These are phyloP conservation scores for Melieria omissa DNA, from an alignment of 2,888 invertebrate genomes.

Conservation along the genomic window DNA sequence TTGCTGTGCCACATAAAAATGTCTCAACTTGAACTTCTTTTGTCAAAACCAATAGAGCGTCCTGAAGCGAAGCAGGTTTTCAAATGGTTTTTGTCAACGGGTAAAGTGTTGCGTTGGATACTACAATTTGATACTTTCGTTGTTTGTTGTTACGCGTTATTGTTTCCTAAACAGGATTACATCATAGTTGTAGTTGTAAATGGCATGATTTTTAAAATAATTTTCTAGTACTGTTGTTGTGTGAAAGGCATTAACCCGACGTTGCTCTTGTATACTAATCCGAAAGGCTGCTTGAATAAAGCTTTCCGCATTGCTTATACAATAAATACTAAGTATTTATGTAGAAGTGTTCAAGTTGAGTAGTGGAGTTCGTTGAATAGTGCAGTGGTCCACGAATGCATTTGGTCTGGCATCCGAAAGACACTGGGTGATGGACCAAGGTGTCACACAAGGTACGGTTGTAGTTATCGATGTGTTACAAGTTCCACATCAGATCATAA, in stretches of 20 bases:
- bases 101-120: constrained; percentile 56
- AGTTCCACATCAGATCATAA: no score
- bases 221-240: background rate
- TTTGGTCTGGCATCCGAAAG: no score
- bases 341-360: no score
- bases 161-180: background rate
- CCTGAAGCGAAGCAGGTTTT: constrained; percentile 59
- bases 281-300: no score
- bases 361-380: no score
- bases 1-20: background rate
- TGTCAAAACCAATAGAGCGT: constrained; percentile 50
- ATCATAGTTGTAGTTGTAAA: background rate
- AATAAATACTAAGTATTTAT: no score
- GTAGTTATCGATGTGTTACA: no score
- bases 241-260: background rate
- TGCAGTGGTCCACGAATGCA: no score
- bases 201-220: background rate
- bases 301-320: no score
- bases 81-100: constrained; percentile 65
- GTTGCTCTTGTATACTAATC: no score
- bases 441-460: no score
- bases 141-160: constrained; percentile 12
- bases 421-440: no score
- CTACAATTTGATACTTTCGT: constrained; percentile 9
- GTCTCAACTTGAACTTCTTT: constrained; percentile 5